Conservation (phyloP, 2,797 vertebrate genomes). For the Nasua narica region DNA sequence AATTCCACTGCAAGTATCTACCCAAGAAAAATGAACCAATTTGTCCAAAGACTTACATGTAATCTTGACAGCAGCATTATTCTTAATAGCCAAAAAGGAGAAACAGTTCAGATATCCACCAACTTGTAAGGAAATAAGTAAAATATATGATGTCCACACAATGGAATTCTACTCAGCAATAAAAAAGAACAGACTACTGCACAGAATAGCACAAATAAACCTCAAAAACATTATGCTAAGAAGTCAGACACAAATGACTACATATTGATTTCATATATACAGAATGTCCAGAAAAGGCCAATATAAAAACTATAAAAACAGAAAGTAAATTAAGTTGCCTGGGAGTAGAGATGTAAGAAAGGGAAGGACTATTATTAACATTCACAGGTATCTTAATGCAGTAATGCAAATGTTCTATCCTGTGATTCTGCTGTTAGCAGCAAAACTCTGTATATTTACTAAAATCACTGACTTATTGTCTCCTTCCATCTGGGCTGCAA, state of each 20-base stretch:
- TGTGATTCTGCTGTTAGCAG: not conserved
- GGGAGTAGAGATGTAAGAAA: not conserved
- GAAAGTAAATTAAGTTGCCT: not conserved
- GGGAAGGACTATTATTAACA: not conserved
- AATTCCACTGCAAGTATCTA: not conserved
- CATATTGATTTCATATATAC: not conserved
- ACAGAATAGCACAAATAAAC: not conserved
- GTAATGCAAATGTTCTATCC: not conserved
- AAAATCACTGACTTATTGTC: not conserved
- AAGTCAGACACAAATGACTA: not conserved
- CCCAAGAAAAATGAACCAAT: not conserved
- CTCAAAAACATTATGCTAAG: not conserved
- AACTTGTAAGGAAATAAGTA: not conserved
- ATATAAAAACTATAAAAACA: not conserved
- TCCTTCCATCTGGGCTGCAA: too few species aligned
- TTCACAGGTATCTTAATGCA: not conserved
- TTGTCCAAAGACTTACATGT: not conserved
- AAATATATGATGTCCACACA: not conserved
- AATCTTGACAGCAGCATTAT: not conserved
- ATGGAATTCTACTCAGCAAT: not conserved
- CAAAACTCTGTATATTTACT: not conserved
- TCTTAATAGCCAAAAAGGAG: not conserved
- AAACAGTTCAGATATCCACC: not conserved
- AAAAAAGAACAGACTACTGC: not conserved
- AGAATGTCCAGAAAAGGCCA: not conserved